phyloP scores from a whole-genome alignment of 1,140 invertebrate genomes.

The Portunus trituberculatus region DNA sequence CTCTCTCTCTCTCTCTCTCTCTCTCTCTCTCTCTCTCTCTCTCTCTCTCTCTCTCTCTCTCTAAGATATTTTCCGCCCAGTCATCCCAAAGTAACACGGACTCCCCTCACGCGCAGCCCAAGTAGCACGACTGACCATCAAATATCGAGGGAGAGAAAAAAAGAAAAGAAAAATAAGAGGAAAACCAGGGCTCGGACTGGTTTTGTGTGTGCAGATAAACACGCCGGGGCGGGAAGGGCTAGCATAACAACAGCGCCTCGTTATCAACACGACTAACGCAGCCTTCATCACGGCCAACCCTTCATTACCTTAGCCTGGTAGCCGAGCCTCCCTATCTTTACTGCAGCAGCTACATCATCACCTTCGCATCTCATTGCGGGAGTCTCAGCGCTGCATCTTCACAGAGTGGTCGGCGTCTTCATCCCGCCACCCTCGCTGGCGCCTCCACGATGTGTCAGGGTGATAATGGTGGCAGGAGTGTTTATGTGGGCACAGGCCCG shows the following conservation, averaged over 20 bases:
- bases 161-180: neutral
- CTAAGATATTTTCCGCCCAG: constrained; percentile 22
- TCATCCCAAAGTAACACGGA: neutral
- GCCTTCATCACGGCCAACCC: constrained; percentile 54
- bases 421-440: constrained; percentile 6
- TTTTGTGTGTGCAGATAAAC: neutral
- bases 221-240: neutral
- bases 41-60: constrained; percentile 28
- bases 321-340: constrained; percentile 50
- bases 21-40: constrained; percentile 44
- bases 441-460: neutral
- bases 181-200: neutral
- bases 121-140: constrained; percentile 18
- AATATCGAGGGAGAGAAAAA: neutral
- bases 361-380: constrained; percentile 47
- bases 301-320: constrained; percentile 53
- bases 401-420: neutral
- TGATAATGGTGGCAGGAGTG: constrained; percentile 10
- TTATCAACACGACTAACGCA: constrained; percentile 59
- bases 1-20: constrained; percentile 36
- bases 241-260: constrained; percentile 30
- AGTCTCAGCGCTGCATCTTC: neutral
- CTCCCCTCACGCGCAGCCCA: neutral
- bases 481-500: neutral
- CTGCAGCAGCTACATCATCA: constrained; percentile 46